Conservation (phyloP, 2,888 invertebrate genomes). For the Glaucopsyche alexis region DNA sequence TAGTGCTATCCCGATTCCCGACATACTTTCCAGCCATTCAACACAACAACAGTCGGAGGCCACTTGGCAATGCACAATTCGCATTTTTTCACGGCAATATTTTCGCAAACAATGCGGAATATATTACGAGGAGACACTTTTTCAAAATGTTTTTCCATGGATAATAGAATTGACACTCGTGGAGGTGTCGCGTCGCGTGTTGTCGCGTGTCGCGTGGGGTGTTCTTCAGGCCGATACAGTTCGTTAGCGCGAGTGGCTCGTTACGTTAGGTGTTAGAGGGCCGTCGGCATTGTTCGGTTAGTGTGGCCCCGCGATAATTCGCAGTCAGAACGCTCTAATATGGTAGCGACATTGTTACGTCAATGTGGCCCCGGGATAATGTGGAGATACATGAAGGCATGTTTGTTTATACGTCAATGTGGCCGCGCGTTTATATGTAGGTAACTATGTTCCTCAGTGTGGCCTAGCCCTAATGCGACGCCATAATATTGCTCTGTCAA, state of each 20-base stretch:
- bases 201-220: background rate
- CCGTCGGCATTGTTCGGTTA: background rate
- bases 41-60: background rate
- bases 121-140: background rate
- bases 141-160: background rate
- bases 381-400: background rate
- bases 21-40: background rate
- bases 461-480: background rate
- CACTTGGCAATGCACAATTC: background rate
- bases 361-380: background rate
- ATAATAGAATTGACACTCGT: background rate
- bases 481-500: background rate
- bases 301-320: conserved; percentile 3
- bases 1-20: no score
- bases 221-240: background rate
- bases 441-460: background rate
- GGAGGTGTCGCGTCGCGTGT: conserved; percentile 5
- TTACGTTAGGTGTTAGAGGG: background rate
- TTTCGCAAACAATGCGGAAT: background rate
- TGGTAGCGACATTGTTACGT: background rate
- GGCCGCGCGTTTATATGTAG: background rate
- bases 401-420: no score
- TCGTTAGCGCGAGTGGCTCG: conserved; percentile 11
- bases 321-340: no score
- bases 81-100: background rate